A percentile compares a stretch with the other conserved stretches of the same genome.
These are phyloP conservation scores for Actenoides hombroni DNA, from an alignment of 2,113 vertebrate species.

Conservation along the genomic window DNA sequence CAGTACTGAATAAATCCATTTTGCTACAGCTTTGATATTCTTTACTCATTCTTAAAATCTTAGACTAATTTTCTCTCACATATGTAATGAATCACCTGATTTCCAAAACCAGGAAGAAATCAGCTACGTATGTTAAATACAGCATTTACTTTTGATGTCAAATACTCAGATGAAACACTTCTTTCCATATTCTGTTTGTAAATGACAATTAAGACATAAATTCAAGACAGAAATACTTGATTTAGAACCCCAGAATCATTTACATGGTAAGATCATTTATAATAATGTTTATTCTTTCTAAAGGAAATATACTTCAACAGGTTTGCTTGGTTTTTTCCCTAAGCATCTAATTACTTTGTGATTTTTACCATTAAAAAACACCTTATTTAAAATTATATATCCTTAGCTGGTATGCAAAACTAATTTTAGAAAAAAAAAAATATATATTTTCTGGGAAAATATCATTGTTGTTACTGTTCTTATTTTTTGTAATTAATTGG, in stretches of 20 bases:
- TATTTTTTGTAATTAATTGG: background rate
- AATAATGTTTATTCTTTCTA: background rate
- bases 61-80: background rate
- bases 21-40: background rate
- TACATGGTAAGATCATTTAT: background rate
- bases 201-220: background rate
- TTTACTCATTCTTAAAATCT: background rate
- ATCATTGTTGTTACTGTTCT: background rate
- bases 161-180: background rate
- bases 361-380: background rate
- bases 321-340: background rate
- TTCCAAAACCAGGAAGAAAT: background rate
- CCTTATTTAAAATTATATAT: background rate
- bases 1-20: background rate
- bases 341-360: background rate
- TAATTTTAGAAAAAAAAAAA: background rate
- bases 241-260: background rate
- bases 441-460: background rate
- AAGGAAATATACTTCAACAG: background rate
- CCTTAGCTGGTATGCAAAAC: background rate
- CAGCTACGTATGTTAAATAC: background rate
- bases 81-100: background rate
- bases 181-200: background rate
- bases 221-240: background rate
- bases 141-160: background rate